Base-by-base conservation (phyloP, 1,140 invertebrate species). In the Laupala kohalensis region DNA sequence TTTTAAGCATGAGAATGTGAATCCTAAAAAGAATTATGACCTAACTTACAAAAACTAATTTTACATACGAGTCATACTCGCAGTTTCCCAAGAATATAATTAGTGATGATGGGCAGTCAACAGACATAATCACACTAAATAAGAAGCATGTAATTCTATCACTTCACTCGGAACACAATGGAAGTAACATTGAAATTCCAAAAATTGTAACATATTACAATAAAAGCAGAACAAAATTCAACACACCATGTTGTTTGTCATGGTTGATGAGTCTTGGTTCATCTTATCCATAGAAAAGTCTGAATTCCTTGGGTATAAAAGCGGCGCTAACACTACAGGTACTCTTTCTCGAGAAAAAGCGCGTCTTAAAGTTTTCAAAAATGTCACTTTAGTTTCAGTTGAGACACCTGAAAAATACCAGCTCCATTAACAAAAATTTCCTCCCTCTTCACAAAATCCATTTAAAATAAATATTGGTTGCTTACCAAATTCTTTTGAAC, bases 271-370 rank as follows among this genome's bases (percentile, higher is more conserved):
- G 66, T 83, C 82, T 73, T 79, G 78, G 69, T 76, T 78, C 69
- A 86, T 77, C 77, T 85, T 85, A 67, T 86, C 86, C 70, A 90
- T 85, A 70, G 88, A 84, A 76, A 88, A 84, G 82, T 94, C 90
- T 76, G 88, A 86, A 77, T 89, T 87, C 80, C 87, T 86, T 71
- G 90, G 87, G 81, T 96, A 96, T 64, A 96, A 83, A 64, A 95
- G 83, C 78, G 94, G 94, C 76, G 91, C 89, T 75, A 97, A 82
- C 75, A 96, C 89, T 77, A 95, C 89, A 74, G 94, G 94, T 72
- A 94, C 92, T 75, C 90, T 84, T 76, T 93, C 91, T 74, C 89
- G 87, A 29, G 93, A 92, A 85, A 95, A 96, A 79, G 96, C 94
- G 78, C 89, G 86, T 76, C 90, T 86, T 74, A 97, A 83, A 76